These are phyloP conservation scores for Lochmaea capreae DNA, from an alignment of 2,888 invertebrate species.

Conservation along the genomic window DNA sequence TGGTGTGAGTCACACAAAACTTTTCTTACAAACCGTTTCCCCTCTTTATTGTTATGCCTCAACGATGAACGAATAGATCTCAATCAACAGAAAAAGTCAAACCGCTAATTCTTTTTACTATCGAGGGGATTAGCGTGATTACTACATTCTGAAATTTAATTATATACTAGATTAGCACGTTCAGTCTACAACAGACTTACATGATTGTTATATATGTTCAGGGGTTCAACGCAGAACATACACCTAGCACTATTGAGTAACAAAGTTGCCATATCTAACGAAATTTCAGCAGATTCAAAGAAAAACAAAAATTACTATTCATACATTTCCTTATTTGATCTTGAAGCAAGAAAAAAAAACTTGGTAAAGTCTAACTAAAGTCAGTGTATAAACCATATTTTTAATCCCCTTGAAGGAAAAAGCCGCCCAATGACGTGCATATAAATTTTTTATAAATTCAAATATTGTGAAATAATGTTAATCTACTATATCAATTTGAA, in stretches of 20 bases:
- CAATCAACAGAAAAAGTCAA: slow-evolving; percentile 29
- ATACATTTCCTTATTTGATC: no score
- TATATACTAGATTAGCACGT: slow-evolving; percentile 58
- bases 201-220: slow-evolving; percentile 55
- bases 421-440: no score
- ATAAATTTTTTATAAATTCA: no score
- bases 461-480: no score
- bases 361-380: no score
- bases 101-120: slow-evolving; percentile 47
- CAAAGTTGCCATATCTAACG: slow-evolving; percentile 33
- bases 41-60: slow-evolving; percentile 2
- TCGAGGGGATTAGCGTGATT: slow-evolving; percentile 48
- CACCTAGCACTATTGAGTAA: slow-evolving; percentile 46
- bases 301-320: background rate
- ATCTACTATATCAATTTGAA: no score
- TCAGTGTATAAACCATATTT: no score
- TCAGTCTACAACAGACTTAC: slow-evolving; percentile 57
- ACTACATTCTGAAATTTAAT: slow-evolving; percentile 54
- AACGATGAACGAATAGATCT: slow-evolving; percentile 15
- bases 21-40: slow-evolving; percentile 12
- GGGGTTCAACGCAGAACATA: slow-evolving; percentile 40
- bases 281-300: background rate
- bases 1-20: slow-evolving; percentile 3
- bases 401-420: no score
- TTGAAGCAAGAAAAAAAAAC: no score